Base-by-base conservation (phyloP, 2,888 invertebrate genomes). In the Nomada ferruginata region DNA sequence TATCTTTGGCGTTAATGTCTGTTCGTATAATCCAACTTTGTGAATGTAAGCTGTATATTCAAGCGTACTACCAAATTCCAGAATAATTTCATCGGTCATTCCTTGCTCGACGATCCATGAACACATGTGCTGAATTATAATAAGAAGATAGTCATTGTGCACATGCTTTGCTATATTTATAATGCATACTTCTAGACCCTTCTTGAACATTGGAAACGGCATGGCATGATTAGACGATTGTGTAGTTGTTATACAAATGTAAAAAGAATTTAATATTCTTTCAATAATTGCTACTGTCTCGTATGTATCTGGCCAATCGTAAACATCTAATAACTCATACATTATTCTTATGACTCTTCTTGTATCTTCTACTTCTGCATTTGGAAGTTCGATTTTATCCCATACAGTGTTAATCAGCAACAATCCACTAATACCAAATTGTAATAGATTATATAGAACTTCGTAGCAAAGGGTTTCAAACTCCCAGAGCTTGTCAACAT, bases 111-210 rank as follows among this genome's bases (percentile, higher is more conserved):
- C 92, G 61, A 94, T 94, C 95, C 95, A 95, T 69, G 94, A 93
- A 57, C 95, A 89, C 94, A 95, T 95, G 2, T 93, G 94, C 9
- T 93, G 92, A 26, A 96, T 94, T 64, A 95, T 93, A 15, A 93
- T 90, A 36, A 95, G 88, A 18, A 95, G 91, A 85, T 95, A 94
- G 4, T 92, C 86, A 70, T 95, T 95, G 5, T 93, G 88, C 18
- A 95, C 93, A 83, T 95, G 94, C 65, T 94, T 94, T 20, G 95
- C 94, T 15, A 95, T 94, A 26, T 95, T 94, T 47, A 94, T 93
- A 2, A 96, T 88, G 83, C 95, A 95, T 0, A 95, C 94, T 88
- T 95, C 95, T 10, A 96, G 93, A 2, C 95, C 95, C 84, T 94
- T 95, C 53, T 93, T 93, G 72, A 95, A 86, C 57, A 93, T 92